These are phyloP conservation scores for Dinomys branickii DNA, from an alignment of 2,113 vertebrate genomes.

Conservation along the genomic window DNA sequence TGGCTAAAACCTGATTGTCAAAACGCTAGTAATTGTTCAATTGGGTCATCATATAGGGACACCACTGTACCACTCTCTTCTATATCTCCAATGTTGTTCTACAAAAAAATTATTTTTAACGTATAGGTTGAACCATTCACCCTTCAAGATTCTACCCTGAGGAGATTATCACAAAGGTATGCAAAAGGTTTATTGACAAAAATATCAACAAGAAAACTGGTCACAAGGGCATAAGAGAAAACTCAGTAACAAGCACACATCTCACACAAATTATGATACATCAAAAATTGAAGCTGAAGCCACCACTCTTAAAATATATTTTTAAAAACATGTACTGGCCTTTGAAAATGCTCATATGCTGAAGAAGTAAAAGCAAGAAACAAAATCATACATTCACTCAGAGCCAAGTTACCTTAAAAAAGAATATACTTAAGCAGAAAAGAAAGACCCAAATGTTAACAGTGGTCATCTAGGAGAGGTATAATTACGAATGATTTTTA, in stretches of 20 bases:
- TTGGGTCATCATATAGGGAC: not conserved
- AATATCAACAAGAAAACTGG: constrained; percentile 12
- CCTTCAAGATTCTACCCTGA: not conserved
- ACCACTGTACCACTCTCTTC: not conserved
- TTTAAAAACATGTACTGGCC: constrained; percentile 18
- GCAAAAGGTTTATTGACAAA: constrained; percentile 32
- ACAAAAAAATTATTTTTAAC: constrained; percentile 22
- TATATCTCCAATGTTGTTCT: not conserved
- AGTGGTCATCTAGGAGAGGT: constrained; percentile 34
- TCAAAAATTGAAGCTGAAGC: not conserved
- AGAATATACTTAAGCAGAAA: not conserved
- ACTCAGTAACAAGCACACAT: constrained; percentile 35
- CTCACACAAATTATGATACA: not conserved
- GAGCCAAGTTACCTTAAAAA: constrained; percentile 59
- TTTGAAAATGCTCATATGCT: constrained; percentile 46
- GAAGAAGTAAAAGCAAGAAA: not conserved
- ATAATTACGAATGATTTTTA: constrained; percentile 69
- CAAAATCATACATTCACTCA: constrained; percentile 12
- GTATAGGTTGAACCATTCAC: not conserved
- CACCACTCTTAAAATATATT: not conserved
- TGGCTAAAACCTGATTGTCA: not conserved
- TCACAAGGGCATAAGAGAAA: not conserved
- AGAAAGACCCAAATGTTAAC: constrained; percentile 60
- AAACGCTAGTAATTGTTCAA: not conserved
- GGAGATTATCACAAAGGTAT: not conserved